Conservation (phyloP, 2,113 vertebrate genomes). For the Nasalis larvatus region DNA sequence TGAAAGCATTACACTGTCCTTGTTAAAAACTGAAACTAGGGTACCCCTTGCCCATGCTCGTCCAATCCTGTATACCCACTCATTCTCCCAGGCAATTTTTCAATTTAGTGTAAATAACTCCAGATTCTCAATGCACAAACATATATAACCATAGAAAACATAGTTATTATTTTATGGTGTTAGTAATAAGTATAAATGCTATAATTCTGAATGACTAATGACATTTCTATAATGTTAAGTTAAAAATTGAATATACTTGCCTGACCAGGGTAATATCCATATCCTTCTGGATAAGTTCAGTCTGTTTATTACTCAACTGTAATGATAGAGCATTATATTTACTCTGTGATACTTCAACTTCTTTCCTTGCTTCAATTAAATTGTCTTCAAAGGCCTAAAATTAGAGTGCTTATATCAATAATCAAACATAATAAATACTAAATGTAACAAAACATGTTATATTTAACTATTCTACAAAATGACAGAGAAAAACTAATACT, state of each 20-base stretch:
- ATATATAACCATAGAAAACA: not conserved
- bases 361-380: conserved; percentile 72
- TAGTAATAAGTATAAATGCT: conserved; percentile 16
- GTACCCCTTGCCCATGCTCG: not conserved
- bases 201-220: not conserved
- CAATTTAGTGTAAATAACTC: not conserved
- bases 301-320: conserved; percentile 71
- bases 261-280: conserved; percentile 73
- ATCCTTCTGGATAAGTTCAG: conserved; percentile 76
- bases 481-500: not conserved
- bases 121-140: not conserved
- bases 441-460: not conserved
- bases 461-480: conserved; percentile 6
- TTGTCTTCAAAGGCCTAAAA: conserved; percentile 72
- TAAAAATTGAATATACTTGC: conserved; percentile 51
- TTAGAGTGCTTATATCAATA: conserved; percentile 31
- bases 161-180: not conserved
- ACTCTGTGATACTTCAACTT: conserved; percentile 70
- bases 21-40: not conserved
- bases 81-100: not conserved
- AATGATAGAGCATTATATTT: conserved; percentile 72
- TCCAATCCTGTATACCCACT: not conserved
- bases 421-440: conserved; percentile 43
- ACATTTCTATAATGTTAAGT: not conserved
- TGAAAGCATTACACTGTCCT: not conserved